Base-by-base conservation (phyloP, 2,797 vertebrate species). In the Sebastes diploproa region DNA sequence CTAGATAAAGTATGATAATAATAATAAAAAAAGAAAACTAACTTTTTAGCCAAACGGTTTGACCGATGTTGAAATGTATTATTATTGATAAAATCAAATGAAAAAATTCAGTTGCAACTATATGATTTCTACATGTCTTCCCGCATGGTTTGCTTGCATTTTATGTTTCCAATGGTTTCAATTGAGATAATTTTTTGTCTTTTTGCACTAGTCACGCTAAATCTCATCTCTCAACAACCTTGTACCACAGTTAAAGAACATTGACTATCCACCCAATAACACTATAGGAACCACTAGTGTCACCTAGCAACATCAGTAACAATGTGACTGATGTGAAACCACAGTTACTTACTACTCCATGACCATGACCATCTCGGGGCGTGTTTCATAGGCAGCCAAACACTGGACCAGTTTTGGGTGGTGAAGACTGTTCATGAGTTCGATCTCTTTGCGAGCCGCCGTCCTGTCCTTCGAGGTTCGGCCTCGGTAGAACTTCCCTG, bases 401-500 rank as follows among this genome's bases (percentile, higher is more conserved):
- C 96, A 97, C 75, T 96, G 96, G 69, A 96, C 97, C 2, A 98
- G 95, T 68, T 96, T 96, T 0, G 96, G 95, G 82, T 98, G 97
- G 4, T 95, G 95, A 66, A 98, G 94, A 25, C 87, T 89, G 83
- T 96, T 97, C 97, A 98, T 97, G 8, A 98, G 80, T 55, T 96
- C 89, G 5, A 98, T 96, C 88, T 98, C 97, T 0, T 90, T 88
- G 30, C 50, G 89, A 5, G 97, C 96, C 0, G 79, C 95, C 2
- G 54, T 54, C 81, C 90, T 95, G 4, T 96, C 97, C 82, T 93
- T 96, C 0, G 91, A 88, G 0, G 85, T 92, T 9, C 94, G 90
- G 0, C 87, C 94, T 58, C 94, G 92, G 91, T 96, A 97, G 87
- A 96, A 97, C 67, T 98, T 98, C 54, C 96, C 97, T 0, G 97